Evolutionary conservation across 2,888 invertebrate species (phyloP).

Genomic region (Patella ulyssiponensis): DNA sequence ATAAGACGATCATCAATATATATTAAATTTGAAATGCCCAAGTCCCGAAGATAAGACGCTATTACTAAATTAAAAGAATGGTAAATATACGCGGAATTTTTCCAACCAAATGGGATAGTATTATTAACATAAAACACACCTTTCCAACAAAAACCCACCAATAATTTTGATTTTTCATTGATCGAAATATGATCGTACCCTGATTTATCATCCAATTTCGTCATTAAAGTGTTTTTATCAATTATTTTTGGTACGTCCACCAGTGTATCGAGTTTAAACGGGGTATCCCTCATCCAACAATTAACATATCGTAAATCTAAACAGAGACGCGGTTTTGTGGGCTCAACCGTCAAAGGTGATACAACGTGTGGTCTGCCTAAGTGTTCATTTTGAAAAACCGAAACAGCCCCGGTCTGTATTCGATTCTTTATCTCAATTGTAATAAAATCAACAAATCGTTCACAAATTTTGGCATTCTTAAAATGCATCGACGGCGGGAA

Average conservation of each 20-base stretch:
- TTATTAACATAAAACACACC: slow-evolving; percentile 27
- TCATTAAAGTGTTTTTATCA: slow-evolving; percentile 20
- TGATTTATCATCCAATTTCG: slow-evolving; percentile 29
- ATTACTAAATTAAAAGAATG: not conserved
- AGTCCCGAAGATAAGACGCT: not conserved
- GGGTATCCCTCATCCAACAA: slow-evolving; percentile 27
- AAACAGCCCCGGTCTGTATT: slow-evolving; percentile 26
- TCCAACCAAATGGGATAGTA: slow-evolving; percentile 31
- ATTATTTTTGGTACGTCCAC: slow-evolving; percentile 29
- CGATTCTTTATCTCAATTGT: slow-evolving; percentile 15
- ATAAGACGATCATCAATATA: slow-evolving; percentile 32
- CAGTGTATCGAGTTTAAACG: slow-evolving; percentile 29
- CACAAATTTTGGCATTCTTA: slow-evolving; percentile 16
- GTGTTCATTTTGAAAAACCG: slow-evolving; percentile 26
- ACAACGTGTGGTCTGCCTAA: slow-evolving; percentile 24
- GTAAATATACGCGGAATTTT: slow-evolving; percentile 19
- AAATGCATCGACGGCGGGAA: slow-evolving; percentile 22
- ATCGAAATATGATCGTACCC: slow-evolving; percentile 35
- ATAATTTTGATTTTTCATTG: slow-evolving; percentile 13
- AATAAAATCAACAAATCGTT: slow-evolving; percentile 20
- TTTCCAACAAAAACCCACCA: slow-evolving; percentile 32
- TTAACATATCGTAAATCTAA: slow-evolving; percentile 35
- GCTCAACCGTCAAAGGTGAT: slow-evolving; percentile 32
- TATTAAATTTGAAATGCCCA: not conserved
- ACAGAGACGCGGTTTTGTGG: slow-evolving; percentile 33